Evolutionary conservation across 2,888 invertebrate species (phyloP), one percentile per base, ranked within the genome.

Genomic region (Diploptera punctata): DNA sequence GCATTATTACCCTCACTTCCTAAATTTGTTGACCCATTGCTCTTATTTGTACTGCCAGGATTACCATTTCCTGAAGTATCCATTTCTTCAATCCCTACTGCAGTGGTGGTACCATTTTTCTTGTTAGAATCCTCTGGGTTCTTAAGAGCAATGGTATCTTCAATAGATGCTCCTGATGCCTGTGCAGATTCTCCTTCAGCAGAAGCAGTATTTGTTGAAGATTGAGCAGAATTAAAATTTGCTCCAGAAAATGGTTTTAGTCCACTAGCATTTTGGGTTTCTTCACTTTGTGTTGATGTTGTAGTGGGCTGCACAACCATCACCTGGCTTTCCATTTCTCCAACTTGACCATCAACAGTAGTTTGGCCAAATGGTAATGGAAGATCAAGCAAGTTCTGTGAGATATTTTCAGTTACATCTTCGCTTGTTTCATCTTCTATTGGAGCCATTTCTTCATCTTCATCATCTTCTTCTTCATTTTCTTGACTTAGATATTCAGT

Each of bases 381-480:
- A 29, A 57, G 24, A 4, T 57, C 57, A 13, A 57, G n/a, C 31
- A 57, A 29, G n/a, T 26, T 57, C 7, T 29, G 31, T 16, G 26
- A n/a, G n/a, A 29, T 29, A 29, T 26, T 29, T 57, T 57, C 31
- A 5, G 21, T 21, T 9, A 5, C 52, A 52, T 52, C 52, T 1
- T 57, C 26, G n/a, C 24, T 24, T 24, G 26, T 26, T 57, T 57
- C 57, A 9, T 54, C 29, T n/a, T 57, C 57, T 29, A 57, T 57
- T 10, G 13, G 57, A 29, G 57, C n/a, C 18, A 57, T n/a, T 31
- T 26, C 57, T 16, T 57, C 57, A 2, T 57, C 26, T n/a, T 57
- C 57, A 2, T 57, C 57, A n/a, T 29, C 57, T 16, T 57, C 57
- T 29, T 57, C 57, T 7, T 57, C 57, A 10, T 47, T n/a, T n/a